Base-by-base conservation (phyloP, 1,140 invertebrate species). In the Lethrus apterus region DNA sequence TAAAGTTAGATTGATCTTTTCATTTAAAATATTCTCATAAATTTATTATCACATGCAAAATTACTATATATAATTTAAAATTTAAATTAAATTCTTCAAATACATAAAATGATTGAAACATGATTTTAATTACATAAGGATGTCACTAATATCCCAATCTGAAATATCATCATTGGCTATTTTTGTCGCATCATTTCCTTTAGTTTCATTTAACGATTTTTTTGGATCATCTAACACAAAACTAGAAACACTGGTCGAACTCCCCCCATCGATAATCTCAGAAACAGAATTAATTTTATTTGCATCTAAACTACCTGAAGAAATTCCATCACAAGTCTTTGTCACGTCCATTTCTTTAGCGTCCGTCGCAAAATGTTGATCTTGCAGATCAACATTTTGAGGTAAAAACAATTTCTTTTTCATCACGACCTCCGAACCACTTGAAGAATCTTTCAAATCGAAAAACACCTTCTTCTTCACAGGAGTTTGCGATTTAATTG, bases 381-480 rank as follows among this genome's bases (percentile, higher is more conserved):
- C n/a, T n/a, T n/a, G n/a, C n/a, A n/a, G n/a, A n/a, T n/a, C n/a
- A n/a, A n/a, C n/a, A n/a, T n/a, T n/a, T n/a, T n/a, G n/a, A n/a
- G n/a, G n/a, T n/a, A n/a, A n/a, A n/a, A n/a, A n/a, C n/a, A n/a
- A n/a, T n/a, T n/a, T n/a, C n/a, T n/a, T n/a, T n/a, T n/a, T n/a
- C n/a, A n/a, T 38, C 13, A 20, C 18, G 4, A n/a, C 14, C 8
- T 38, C 19, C 3, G 35, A 38, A 5, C 1, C 4, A 13, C 17
- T 44, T 9, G 23, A 13, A 23, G 29, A 20, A n/a, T 23, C 53
- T 21, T 59, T 47, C 32, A 65, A 50, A 54, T 63, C 55, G 44
- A 65, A 65, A 4, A 62, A 35, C 5, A 65, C 63, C 40, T 61
- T 61, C 44, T 65, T 65, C 40, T 60, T 65, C 3, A 38, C 18